Conservation (phyloP, 2,113 vertebrate species). For the Syngnathus floridae region DNA sequence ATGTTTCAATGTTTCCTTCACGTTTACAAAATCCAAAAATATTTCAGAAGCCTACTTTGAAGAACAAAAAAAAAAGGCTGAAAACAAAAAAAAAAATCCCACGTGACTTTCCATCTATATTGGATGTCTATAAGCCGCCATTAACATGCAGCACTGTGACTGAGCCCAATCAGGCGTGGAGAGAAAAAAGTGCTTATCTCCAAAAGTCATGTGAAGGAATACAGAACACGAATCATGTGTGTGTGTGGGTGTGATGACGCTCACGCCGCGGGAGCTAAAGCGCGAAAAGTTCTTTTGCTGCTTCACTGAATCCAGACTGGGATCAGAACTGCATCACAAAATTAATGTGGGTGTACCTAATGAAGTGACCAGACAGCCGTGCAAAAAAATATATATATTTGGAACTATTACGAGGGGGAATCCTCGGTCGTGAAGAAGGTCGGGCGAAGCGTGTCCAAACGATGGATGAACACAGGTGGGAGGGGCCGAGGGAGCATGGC, state of each 20-base stretch:
- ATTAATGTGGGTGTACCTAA: too few species aligned
- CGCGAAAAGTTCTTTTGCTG: constrained; percentile 2
- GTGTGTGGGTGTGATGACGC: background rate
- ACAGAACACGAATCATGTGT: background rate
- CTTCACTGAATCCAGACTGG: background rate
- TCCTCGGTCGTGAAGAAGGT: background rate
- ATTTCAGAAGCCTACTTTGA: background rate
- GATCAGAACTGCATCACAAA: background rate
- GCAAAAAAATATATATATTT: too few species aligned
- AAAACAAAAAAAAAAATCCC: background rate
- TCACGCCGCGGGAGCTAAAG: background rate
- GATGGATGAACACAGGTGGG: background rate
- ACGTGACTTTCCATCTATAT: background rate
- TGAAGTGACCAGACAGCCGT: too few species aligned
- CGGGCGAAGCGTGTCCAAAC: background rate
- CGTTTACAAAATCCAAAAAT: background rate
- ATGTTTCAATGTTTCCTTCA: constrained; percentile 1
- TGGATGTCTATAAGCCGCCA: background rate
- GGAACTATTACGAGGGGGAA: too few species aligned
- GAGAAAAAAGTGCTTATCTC: background rate
- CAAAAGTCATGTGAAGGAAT: background rate
- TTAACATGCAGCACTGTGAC: background rate
- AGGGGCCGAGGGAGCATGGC: background rate
- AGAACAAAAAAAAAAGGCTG: too few species aligned
- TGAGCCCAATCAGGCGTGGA: constrained; percentile 1